A percentile compares a stretch with the other conserved stretches of the same genome.
Conservation (phyloP, 30 jellyfish, hydroid and myxozoan species). For the Calvadosia cruxmelitensis region DNA sequence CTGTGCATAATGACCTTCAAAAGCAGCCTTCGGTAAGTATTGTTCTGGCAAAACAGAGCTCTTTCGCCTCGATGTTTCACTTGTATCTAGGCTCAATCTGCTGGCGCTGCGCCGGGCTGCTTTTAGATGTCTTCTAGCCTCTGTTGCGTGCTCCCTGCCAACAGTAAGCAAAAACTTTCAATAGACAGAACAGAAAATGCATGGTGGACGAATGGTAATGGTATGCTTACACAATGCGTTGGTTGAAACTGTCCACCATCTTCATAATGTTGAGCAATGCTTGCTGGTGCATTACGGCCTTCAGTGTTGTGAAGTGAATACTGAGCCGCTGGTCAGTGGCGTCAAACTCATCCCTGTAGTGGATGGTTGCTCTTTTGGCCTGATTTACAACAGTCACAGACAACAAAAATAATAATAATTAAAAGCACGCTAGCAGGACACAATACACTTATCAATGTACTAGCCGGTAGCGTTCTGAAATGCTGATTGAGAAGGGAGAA, state of each 20-base stretch:
- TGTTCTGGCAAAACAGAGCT: too few species aligned
- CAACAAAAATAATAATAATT: not conserved
- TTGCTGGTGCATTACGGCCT: slow-evolving; percentile 66
- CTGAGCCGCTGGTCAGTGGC: slow-evolving; percentile 68
- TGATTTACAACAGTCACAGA: too few species aligned
- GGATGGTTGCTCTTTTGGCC: slow-evolving; percentile 17
- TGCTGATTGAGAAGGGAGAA: too few species aligned
- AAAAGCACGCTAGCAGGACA: too few species aligned
- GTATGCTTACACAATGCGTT: slow-evolving; percentile 6
- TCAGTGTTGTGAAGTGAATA: slow-evolving; percentile 60
- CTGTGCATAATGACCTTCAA: too few species aligned
- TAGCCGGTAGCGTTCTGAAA: too few species aligned
- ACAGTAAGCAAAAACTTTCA: not conserved
- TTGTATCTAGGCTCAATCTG: not conserved
- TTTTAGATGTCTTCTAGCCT: not conserved
- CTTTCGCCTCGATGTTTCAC: not conserved
- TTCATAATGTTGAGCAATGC: slow-evolving; percentile 64
- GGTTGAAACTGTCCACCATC: slow-evolving; percentile 19
- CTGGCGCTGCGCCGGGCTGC: slow-evolving; percentile 1
- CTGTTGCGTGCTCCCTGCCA: not conserved
- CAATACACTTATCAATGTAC: too few species aligned
- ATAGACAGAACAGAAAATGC: not conserved
- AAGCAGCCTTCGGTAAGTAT: too few species aligned
- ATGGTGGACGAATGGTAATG: too few species aligned
- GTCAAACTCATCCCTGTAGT: slow-evolving; percentile 70